phyloP scores from a whole-genome alignment of 2,797 vertebrate species.

The Muscicapa comitata region DNA sequence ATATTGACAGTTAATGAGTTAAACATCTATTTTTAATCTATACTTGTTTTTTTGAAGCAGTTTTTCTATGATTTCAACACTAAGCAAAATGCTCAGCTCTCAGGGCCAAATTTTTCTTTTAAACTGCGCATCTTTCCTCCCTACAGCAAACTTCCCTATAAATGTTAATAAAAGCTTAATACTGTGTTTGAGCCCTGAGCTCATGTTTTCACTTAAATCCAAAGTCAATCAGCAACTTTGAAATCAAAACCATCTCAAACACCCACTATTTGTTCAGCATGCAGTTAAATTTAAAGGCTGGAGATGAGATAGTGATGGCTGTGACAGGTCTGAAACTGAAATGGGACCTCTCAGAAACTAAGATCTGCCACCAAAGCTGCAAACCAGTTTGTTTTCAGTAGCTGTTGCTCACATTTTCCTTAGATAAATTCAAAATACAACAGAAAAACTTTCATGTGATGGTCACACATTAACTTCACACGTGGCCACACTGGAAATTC shows the following conservation, averaged over 20 bases:
- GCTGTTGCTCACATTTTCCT: not conserved
- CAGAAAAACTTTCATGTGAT: not conserved
- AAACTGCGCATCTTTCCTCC: not conserved
- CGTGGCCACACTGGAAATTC: not conserved
- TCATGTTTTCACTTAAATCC: not conserved
- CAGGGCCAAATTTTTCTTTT: not conserved
- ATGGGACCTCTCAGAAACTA: not conserved
- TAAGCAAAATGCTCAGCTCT: not conserved
- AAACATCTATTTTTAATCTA: not conserved
- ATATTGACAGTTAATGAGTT: not conserved
- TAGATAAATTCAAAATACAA: not conserved
- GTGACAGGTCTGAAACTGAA: not conserved
- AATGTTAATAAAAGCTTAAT: not conserved
- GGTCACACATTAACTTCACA: not conserved
- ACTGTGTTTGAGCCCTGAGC: not conserved
- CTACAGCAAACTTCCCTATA: not conserved
- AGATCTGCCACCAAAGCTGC: not conserved
- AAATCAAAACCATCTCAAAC: not conserved
- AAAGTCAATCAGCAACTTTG: not conserved
- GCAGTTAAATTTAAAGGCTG: not conserved
- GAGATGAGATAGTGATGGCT: not conserved
- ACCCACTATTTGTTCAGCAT: not conserved
- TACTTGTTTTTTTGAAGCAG: not conserved
- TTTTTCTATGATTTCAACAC: not conserved
- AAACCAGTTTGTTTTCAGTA: not conserved